Evolutionary conservation across 2,888 invertebrate genomes (phyloP), one percentile per base, ranked within the genome.

Genomic region (Podotricha telesiphe): DNA sequence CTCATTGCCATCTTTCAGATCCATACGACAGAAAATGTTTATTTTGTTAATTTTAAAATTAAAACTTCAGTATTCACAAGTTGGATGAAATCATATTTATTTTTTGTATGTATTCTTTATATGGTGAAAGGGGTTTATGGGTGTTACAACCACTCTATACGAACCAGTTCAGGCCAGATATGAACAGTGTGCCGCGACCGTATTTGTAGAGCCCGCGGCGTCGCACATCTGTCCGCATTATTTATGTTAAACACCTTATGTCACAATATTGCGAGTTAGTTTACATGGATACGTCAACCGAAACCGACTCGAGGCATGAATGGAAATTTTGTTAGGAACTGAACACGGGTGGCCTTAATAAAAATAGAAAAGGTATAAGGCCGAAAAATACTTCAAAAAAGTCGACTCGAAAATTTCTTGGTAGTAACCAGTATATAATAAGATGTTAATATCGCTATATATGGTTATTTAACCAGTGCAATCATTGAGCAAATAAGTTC

Each of bases 191-290:
- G 83, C 85, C 84, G 84, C 81, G 84, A 86, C 86, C 86, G 88
- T 91, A 90, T 91, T 91, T 90, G 91, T 85, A 79, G 80, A 77
- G 90, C 93, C 91, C 80, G 86, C 83, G 93, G 93, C 93, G 77
- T 75, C 83, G 85, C 92, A 86, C 93, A 92, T 91, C 93, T 93
- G 93, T 88, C 80, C 86, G 86, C 86, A 91, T 92, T 92, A 93
- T 92, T 92, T 93, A 93, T 92, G 93, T 91, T 92, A 92, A 92
- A 92, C 91, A 92, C 93, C 93, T 91, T 92, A 91, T 92, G 93
- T 91, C 93, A 91, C 90, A 91, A 93, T 93, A 92, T 91, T 82
- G 86, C 88, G 87, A 90, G 91, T 91, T 91, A 90, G 88, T 79
- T 72, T 86, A 86, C 82, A 79, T 45, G 59, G 22, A 59, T 59